Base-by-base conservation (phyloP, 2,113 vertebrate genomes). In the Clarias gariepinus region DNA sequence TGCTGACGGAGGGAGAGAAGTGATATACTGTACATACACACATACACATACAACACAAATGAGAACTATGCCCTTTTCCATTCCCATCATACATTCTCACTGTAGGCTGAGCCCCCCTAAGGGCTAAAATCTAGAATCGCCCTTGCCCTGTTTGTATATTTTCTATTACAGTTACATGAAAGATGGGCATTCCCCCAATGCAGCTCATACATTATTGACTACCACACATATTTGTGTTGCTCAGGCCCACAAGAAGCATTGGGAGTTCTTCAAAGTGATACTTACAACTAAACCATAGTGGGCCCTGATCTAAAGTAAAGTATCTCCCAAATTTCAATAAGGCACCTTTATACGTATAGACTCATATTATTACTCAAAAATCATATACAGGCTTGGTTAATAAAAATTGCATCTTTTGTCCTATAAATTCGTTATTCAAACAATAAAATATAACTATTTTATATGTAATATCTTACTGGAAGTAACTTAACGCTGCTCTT, bases 131-230 rank as follows among this genome's bases (percentile, higher is more conserved):
- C 25, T 10, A 55, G 7, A 79, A 58, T 60, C 10, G 55, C 57
- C 78, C 28, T 58, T 21, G 76, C 55, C 77, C 53, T 73, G 41
- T 78, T 66, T 53, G 60, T 87, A 68, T 63, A 79, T 66, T 82
- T 87, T 57, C 80, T 69, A 82, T 78, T 82, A 79, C 69, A 81
- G n/a, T 78, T 87, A 76, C 58, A 82, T 87, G 28, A 87, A 80
- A 63, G 76, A 86, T 86, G 84, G 79, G 61, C 61, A 30, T 66
- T 16, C 77, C 80, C 60, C 74, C 78, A n/a, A 82, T 71, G 68
- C 47, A 84, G 33, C 84, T 85, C 64, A 82, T 89, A 28, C 41
- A 87, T 89, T 87, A 89, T 89, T 89, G 86, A 89, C 79, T 69
- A 71, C 10, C 33, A 60, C 53, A 77, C 87, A 85, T 71, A 58